A percentile compares a stretch with the other conserved stretches of the same genome.
phyloP scores from a whole-genome alignment of 2,113 vertebrate genomes.

The Trochalopteron elliotii region DNA sequence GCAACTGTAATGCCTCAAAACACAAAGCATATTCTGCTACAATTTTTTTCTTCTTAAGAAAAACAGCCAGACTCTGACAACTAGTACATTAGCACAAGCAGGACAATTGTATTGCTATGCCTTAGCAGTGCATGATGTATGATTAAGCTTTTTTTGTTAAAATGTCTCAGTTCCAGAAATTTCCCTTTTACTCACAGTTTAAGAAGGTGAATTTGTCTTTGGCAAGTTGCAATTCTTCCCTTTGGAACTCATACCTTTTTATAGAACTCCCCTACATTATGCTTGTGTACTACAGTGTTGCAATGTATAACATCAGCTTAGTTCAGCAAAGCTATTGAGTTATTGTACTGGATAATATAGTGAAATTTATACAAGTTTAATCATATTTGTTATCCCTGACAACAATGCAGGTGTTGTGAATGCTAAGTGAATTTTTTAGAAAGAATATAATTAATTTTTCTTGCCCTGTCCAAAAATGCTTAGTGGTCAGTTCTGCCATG shows the following conservation, averaged over 20 bases:
- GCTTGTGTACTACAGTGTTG: slow-evolving; percentile 25
- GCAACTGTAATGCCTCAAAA: not conserved
- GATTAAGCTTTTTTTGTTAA: not conserved
- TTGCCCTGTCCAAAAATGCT: slow-evolving; percentile 69
- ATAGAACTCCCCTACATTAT: not conserved
- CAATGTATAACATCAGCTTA: slow-evolving; percentile 19
- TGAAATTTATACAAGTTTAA: slow-evolving; percentile 75
- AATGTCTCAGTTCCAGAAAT: not conserved
- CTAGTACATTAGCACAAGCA: not conserved
- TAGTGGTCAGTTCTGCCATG: slow-evolving; percentile 73
- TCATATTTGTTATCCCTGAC: slow-evolving; percentile 77
- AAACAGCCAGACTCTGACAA: not conserved
- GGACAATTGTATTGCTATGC: not conserved
- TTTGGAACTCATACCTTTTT: not conserved
- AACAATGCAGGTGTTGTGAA: slow-evolving; percentile 72
- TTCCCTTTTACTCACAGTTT: not conserved
- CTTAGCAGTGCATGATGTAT: not conserved
- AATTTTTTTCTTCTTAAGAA: not conserved
- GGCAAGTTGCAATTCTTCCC: not conserved
- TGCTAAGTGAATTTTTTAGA: slow-evolving; percentile 66
- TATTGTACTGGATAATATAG: slow-evolving; percentile 66
- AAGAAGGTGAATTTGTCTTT: not conserved
- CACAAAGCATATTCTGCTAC: not conserved
- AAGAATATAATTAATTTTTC: slow-evolving; percentile 70
- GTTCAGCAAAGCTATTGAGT: slow-evolving; percentile 62